These are phyloP conservation scores for Druon quercuslanigerum DNA, from an alignment of 1,140 invertebrate genomes.

Conservation along the genomic window DNA sequence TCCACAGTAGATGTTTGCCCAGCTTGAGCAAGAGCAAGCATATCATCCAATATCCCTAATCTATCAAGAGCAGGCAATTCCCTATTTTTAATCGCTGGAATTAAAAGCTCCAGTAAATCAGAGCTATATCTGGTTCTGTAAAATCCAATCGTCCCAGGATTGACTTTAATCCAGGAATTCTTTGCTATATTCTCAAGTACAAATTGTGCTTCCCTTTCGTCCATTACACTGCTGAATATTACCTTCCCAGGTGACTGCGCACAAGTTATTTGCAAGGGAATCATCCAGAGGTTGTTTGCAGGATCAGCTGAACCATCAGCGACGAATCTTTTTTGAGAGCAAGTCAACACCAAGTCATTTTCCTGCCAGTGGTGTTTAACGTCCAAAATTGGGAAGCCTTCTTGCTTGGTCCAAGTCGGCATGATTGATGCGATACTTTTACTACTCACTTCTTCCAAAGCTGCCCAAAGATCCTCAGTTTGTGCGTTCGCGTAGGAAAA, in stretches of 20 bases:
- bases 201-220: slow-evolving; percentile 79
- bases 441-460: slow-evolving; percentile 90
- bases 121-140: slow-evolving; percentile 92
- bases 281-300: slow-evolving; percentile 85
- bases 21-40: slow-evolving; percentile 79
- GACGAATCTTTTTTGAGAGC: slow-evolving; percentile 91
- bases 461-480: slow-evolving; percentile 96
- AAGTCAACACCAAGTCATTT: slow-evolving; percentile 80
- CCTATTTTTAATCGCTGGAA: slow-evolving; percentile 87
- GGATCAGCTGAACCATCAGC: slow-evolving; percentile 83
- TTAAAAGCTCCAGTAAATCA: slow-evolving; percentile 85
- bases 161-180: slow-evolving; percentile 92
- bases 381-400: slow-evolving; percentile 88
- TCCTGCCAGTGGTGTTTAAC: slow-evolving; percentile 77
- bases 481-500: slow-evolving; percentile 93
- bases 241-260: slow-evolving; percentile 82
- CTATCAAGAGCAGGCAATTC: slow-evolving; percentile 84
- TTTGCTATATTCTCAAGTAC: slow-evolving; percentile 82
- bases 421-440: slow-evolving; percentile 94
- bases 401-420: slow-evolving; percentile 96
- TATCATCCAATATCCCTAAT: slow-evolving; percentile 80
- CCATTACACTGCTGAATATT: slow-evolving; percentile 80
- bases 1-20: slow-evolving; percentile 76
- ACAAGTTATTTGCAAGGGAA: slow-evolving; percentile 90
- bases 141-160: slow-evolving; percentile 89